A percentile compares a stretch with the other conserved stretches of the same genome.
These are phyloP conservation scores for Tichodroma muraria DNA, from an alignment of 2,113 vertebrate species.

Conservation along the genomic window DNA sequence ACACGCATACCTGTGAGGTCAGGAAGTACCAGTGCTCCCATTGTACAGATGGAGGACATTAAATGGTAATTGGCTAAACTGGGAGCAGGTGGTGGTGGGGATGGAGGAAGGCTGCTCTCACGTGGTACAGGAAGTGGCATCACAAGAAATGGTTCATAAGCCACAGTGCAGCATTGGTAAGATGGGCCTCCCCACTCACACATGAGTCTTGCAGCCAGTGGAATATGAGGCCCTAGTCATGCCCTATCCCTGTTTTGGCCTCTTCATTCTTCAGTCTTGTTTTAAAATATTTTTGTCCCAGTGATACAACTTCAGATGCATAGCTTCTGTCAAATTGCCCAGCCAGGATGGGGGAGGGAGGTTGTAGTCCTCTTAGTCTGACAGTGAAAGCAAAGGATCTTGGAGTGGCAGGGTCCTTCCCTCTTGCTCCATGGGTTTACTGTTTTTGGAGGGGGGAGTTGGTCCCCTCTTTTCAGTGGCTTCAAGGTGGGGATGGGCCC, in stretches of 20 bases:
- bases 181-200: not conserved
- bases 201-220: not conserved
- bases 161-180: fast-evolving
- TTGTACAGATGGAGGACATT: slow-evolving; percentile 24
- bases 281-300: not conserved
- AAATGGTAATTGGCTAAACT: slow-evolving; percentile 4
- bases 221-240: not conserved
- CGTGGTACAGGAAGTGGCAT: not conserved
- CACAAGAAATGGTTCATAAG: not conserved
- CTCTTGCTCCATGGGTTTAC: not conserved
- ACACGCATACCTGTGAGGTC: slow-evolving; percentile 30
- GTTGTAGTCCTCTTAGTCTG: not conserved
- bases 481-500: not conserved
- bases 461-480: not conserved
- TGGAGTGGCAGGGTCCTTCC: not conserved
- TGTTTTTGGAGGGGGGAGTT: not conserved
- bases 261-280: not conserved
- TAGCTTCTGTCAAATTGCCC: not conserved
- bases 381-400: not conserved
- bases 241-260: not conserved
- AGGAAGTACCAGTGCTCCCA: slow-evolving; percentile 18
- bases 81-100: slow-evolving; percentile 1
- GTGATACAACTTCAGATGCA: not conserved
- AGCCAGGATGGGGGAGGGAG: not conserved
- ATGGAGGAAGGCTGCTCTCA: not conserved